A percentile compares a stretch with the other conserved stretches of the same genome.
These are phyloP conservation scores for Huso huso DNA, from an alignment of 2,797 vertebrate genomes.

Conservation along the genomic window DNA sequence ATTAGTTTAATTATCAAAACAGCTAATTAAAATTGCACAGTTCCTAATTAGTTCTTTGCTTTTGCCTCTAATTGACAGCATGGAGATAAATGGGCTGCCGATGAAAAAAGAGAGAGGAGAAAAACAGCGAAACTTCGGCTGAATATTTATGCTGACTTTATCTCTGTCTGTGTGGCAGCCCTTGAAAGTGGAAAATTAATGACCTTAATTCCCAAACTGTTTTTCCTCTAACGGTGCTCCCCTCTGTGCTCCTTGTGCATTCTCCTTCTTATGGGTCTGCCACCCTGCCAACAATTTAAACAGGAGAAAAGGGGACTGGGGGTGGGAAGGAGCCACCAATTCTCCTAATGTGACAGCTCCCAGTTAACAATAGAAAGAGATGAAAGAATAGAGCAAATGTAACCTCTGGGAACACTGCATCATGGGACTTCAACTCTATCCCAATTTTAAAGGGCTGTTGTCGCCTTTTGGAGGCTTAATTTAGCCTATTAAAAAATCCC, in stretches of 20 bases:
- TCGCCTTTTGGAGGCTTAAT: conserved; percentile 61
- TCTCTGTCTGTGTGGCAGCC: conserved; percentile 99
- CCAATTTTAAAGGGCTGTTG: conserved; percentile 53
- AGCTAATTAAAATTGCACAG: conserved; percentile 99
- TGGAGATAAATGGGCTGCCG: conserved; percentile 99
- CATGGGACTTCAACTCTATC: conserved; percentile 81
- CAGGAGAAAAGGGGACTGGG: conserved; percentile 76
- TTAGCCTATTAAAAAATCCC: conserved; percentile 56
- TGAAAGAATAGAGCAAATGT: conserved; percentile 97
- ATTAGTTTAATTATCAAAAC: conserved; percentile 99
- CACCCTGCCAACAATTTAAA: conserved; percentile 91
- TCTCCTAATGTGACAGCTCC: conserved; percentile 96
- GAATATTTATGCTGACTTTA: conserved; percentile 99
- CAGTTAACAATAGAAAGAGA: conserved; percentile 90
- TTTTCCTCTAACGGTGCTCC: conserved; percentile 92
- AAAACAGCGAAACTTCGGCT: conserved; percentile 96
- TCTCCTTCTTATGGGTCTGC: conserved; percentile 85
- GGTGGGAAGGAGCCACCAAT: conserved; percentile 80
- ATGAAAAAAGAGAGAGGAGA: conserved; percentile 83
- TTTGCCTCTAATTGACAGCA: conserved; percentile 99
- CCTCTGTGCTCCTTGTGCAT: conserved; percentile 79
- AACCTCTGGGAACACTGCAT: conserved; percentile 92
- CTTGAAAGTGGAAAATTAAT: conserved; percentile 99
- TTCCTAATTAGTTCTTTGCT: conserved; percentile 99
- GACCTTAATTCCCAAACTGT: conserved; percentile 99